Conservation (phyloP, 1,140 invertebrate genomes). For the Saccostrea glomerata region DNA sequence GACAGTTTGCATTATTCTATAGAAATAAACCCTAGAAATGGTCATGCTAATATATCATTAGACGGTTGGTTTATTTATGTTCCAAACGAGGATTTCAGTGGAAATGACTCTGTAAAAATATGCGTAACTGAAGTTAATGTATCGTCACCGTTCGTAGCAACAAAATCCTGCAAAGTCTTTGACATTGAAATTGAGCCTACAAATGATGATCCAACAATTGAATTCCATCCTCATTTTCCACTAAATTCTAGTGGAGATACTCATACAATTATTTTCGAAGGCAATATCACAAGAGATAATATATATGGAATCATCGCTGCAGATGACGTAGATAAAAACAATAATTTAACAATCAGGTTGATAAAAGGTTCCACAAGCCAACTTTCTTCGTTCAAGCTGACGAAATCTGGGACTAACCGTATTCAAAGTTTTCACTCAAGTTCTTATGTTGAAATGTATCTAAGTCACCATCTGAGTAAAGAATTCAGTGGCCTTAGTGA, state of each 20-base stretch:
- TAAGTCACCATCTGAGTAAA: constrained; percentile 38
- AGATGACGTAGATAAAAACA: not conserved
- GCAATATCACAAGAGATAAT: constrained; percentile 2
- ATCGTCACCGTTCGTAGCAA: not conserved
- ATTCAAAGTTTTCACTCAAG: not conserved
- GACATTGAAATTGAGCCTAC: not conserved
- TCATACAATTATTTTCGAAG: not conserved
- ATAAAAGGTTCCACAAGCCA: not conserved
- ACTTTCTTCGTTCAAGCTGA: not conserved
- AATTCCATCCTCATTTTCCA: not conserved
- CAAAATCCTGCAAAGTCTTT: not conserved
- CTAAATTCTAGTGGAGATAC: not conserved
- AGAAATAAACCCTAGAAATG: not conserved
- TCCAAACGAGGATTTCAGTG: not conserved
- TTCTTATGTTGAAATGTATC: not conserved
- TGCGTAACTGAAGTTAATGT: constrained; percentile 3
- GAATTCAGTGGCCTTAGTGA: constrained; percentile 11
- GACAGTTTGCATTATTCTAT: not conserved
- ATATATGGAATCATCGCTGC: not conserved
- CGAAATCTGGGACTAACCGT: not conserved
- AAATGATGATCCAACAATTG: not conserved
- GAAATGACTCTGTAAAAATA: not conserved
- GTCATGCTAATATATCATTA: not conserved
- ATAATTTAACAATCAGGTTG: not conserved
- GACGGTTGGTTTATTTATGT: constrained; percentile 13